These are phyloP conservation scores for Acheta domesticus DNA, from an alignment of 2,888 invertebrate genomes.

Conservation along the genomic window DNA sequence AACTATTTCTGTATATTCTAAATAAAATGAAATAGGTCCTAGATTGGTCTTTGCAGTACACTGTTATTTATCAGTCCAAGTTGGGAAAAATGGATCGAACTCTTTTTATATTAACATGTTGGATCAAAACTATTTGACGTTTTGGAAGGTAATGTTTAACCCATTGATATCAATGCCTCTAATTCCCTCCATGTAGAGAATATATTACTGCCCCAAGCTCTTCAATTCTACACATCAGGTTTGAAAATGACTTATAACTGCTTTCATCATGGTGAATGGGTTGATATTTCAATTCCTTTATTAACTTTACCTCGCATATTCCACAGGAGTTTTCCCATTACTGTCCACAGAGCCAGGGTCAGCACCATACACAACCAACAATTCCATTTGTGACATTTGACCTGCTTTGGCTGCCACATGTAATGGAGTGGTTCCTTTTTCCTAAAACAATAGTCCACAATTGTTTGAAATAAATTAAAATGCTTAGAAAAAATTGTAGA, in stretches of 20 bases:
- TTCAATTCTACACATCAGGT: neutral
- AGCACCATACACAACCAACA: constrained; percentile 89
- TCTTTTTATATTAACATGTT: too few species aligned
- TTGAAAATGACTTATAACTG: neutral
- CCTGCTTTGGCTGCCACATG: constrained; percentile 94
- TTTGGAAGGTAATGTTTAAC: too few species aligned
- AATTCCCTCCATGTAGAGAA: neutral
- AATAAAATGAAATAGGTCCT: too few species aligned
- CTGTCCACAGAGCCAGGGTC: constrained; percentile 82
- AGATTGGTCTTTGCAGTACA: too few species aligned
- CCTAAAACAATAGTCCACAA: constrained; percentile 53
- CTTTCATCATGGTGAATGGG: neutral
- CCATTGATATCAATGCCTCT: too few species aligned
- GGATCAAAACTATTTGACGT: too few species aligned
- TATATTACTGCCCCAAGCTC: neutral
- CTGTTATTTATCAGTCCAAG: too few species aligned
- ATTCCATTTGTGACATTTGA: constrained; percentile 86
- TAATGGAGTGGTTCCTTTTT: constrained; percentile 85
- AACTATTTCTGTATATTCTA: too few species aligned
- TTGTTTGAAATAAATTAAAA: neutral
- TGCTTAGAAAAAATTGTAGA: neutral
- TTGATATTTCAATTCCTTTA: neutral
- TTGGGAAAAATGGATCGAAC: too few species aligned
- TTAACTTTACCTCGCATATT: constrained; percentile 60
- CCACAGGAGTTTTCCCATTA: constrained; percentile 67